Evolutionary conservation across 1,140 invertebrate species (phyloP), one percentile per base, ranked within the genome.

Genomic region (Procambarus virginalis): DNA sequence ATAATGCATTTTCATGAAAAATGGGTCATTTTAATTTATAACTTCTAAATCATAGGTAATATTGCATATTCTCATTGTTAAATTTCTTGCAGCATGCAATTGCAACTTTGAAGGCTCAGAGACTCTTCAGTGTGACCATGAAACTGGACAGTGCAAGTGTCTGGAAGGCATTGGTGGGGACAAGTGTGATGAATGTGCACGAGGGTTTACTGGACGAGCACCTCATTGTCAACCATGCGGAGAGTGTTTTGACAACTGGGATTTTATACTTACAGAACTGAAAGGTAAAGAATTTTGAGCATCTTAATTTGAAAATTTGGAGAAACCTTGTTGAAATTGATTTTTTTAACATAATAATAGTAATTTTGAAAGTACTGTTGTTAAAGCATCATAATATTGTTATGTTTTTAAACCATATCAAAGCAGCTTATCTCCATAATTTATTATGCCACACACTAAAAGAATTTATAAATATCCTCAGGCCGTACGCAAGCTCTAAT

Each of bases 221-320:
- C 99, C 99, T 0, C 95, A 96, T 92, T 99, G 99, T 93, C 95
- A 95, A 70, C 96, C 98, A 0, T 99, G 99, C 94, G 99, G 99
- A 17, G 99, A 99, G 94, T 99, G 99, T 94, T 99, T 99, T 94
- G 97, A 99, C 93, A 99, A 99, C 93, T 99, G 99, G 99, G 98
- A 99, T 94, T 92, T 95, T 70, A 97, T 99, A 91, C 95, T 99
- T 55, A 95, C 95, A 90, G 96, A 96, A 79, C 94, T 98, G 5
- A 94, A 95, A 94, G 94, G 95, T 95, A 73, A 34, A 4, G 10
- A 64, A 64, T 64, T 4, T 20, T 64, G n/a, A 34, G 64, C 34
- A 34, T 34, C 34, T 34, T 34, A 34, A 34, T 34, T 4, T 68
- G 64, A 68, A 14, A 68, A 12, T 58, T 8, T 58, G 6, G 6